Conservation (phyloP, 2,113 vertebrate species). For the Tyrannus savana region DNA sequence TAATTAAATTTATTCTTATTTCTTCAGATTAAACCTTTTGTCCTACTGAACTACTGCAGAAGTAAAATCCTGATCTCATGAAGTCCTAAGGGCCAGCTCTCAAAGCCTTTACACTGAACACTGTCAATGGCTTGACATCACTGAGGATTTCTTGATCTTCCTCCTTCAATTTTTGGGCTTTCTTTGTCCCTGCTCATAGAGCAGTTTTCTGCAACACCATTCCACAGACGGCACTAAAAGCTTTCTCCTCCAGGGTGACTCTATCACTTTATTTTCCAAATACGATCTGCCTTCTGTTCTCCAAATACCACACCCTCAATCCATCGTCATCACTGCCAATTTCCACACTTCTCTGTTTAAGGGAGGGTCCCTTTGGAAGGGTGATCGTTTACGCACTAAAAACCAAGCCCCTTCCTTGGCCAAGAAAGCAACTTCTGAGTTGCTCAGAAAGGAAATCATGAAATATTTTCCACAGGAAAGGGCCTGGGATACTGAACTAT, state of each 20-base stretch:
- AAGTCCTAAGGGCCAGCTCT: background rate
- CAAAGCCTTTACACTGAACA: background rate
- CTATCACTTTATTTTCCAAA: background rate
- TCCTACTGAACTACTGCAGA: background rate
- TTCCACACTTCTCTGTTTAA: background rate
- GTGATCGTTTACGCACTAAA: background rate
- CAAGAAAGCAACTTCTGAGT: background rate
- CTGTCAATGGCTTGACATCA: background rate
- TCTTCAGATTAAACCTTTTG: background rate
- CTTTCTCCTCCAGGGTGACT: background rate
- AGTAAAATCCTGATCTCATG: background rate
- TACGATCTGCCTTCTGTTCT: background rate
- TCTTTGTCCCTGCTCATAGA: background rate
- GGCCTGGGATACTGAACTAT: background rate
- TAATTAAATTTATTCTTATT: background rate
- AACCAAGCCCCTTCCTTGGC: background rate
- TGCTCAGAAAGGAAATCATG: background rate
- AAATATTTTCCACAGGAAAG: constrained; percentile 22
- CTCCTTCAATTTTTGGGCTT: background rate
- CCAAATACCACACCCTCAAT: background rate
- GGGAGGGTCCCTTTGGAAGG: background rate
- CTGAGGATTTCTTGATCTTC: background rate
- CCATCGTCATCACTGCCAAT: rapidly evolving
- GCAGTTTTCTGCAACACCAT: background rate
- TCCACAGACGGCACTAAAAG: background rate